Evolutionary conservation across 2,797 vertebrate genomes (phyloP).

Genomic region (Tinamus major): DNA sequence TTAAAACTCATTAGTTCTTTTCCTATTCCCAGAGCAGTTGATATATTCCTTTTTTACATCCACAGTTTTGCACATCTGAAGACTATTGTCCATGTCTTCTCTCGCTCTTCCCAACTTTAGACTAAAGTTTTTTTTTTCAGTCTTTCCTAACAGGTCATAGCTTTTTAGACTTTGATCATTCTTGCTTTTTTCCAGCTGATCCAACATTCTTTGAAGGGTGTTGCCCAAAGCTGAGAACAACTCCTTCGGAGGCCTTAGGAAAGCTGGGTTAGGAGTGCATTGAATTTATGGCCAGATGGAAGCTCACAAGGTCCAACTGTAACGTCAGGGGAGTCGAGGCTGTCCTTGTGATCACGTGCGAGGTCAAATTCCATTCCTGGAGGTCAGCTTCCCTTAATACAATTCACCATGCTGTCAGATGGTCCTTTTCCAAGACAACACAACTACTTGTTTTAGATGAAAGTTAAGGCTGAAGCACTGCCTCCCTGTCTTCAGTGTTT

Average conservation of each 20-base stretch:
- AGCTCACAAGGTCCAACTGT: conserved; percentile 16
- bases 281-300: conserved; percentile 25
- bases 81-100: neutral
- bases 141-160: neutral
- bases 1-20: neutral
- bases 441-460: neutral
- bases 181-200: neutral
- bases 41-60: neutral
- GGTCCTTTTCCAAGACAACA: neutral
- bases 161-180: neutral
- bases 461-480: neutral
- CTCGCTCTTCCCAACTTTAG: neutral
- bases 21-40: neutral
- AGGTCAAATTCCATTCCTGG: conserved; percentile 23
- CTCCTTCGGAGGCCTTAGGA: neutral
- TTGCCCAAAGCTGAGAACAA: neutral
- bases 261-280: neutral
- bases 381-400: neutral
- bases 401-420: neutral
- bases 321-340: conserved; percentile 11
- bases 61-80: neutral
- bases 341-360: conserved; percentile 4
- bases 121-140: neutral
- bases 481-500: neutral
- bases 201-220: neutral